phyloP scores from a whole-genome alignment of 2,113 vertebrate genomes.

The Thalassarche chlororhynchos region DNA sequence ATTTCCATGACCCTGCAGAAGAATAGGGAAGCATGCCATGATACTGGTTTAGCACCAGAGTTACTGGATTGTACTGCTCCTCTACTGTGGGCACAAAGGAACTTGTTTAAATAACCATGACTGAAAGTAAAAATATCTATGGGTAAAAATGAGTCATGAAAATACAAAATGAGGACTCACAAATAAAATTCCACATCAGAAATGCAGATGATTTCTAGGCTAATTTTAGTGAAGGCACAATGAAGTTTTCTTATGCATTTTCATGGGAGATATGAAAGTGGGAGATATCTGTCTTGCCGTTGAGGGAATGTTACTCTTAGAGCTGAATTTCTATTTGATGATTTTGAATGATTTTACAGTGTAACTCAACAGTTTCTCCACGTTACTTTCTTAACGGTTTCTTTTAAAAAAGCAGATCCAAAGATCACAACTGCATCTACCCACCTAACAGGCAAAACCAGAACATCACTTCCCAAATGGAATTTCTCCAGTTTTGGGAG shows the following conservation, averaged over 20 bases:
- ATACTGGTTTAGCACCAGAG: not conserved
- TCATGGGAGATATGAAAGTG: not conserved
- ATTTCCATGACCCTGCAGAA: constrained; percentile 89
- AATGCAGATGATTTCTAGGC: not conserved
- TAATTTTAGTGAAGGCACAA: not conserved
- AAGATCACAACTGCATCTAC: not conserved
- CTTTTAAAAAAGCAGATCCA: not conserved
- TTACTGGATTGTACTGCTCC: not conserved
- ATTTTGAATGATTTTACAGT: not conserved
- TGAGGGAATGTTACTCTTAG: not conserved
- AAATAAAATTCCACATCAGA: not conserved
- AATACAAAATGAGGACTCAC: not conserved
- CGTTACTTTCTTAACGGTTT: not conserved
- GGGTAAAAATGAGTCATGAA: not conserved
- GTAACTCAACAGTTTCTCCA: not conserved
- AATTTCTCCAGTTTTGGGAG: not conserved
- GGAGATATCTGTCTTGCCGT: not conserved
- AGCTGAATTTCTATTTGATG: not conserved
- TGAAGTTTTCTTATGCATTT: not conserved
- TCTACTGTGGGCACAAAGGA: not conserved
- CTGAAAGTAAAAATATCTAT: not conserved
- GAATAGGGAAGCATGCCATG: not conserved
- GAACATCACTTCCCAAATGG: not conserved
- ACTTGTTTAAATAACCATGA: not conserved
- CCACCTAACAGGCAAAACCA: not conserved